Evolutionary conservation across 2,797 vertebrate species (phyloP), one percentile per base, ranked within the genome.

Genomic region (Crenuchus spilurus): DNA sequence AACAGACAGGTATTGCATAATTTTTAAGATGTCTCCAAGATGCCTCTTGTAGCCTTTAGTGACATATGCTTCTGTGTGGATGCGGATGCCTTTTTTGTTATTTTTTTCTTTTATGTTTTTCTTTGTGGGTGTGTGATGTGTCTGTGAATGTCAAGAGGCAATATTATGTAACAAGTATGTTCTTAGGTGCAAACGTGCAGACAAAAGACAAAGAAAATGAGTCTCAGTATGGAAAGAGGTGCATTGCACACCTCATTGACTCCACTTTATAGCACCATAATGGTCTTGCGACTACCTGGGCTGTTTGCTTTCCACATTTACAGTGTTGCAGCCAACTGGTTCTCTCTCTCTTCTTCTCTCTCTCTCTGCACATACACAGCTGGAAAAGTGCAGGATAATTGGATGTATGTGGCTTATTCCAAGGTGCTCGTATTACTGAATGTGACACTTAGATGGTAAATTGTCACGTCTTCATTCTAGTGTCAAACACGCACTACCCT

Each of bases 241-340:
- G 57, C 76, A 72, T 79, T 37, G 70, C 84, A 88, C 85, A 87
- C 85, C 85, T 90, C 90, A 91, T 91, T 91, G 83, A 79, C 80
- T 89, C 74, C 67, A 51, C 79, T 90, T 91, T 89, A 91, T 90
- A 84, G 81, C 80, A 74, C 74, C 73, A 80, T 87, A 89, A 90
- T 86, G 80, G 83, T 73, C 73, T 73, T 39, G 68, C 63, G 77
- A 75, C 79, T 75, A 54, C 72, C 70, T 52, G 33, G 14, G 57
- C 67, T 18, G 37, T 87, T 84, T 88, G 85, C 81, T 83, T 84
- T 89, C 80, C 84, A 84, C 83, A 80, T 90, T 88, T 89, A 83
- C 82, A 82, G 80, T 75, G 80, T 74, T 72, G 69, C 14, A 69
- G 83, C 81, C 76, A 83, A 79, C 83, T 80, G 73, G 72, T 84